Evolutionary conservation across 2,888 invertebrate species (phyloP), one percentile per base, ranked within the genome.

Genomic region (Amiota mariae): DNA sequence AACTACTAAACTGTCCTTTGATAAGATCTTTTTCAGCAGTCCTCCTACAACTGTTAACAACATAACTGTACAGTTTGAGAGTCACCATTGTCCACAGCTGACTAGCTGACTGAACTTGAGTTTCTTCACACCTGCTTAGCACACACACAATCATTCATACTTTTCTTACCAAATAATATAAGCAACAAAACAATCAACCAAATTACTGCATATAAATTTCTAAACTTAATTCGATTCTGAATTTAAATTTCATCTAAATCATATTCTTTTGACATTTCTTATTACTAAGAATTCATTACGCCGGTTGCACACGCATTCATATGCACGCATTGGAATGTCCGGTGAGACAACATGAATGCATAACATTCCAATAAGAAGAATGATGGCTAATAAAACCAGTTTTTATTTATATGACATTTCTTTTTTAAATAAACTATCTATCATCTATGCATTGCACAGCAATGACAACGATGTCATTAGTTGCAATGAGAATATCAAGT

Each of bases 311-410:
- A 20, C 20, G 6, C 59, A 59, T n/a, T n/a, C n/a, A n/a, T 15
- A 24, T 36, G 36, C 36, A 36, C 36, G 36, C 18, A 18, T 59
- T 59, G 59, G 20, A 59, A 59, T 59, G 18, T 18, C 4, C 18
- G 59, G 59, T 3, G 20, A n/a, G n/a, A n/a, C 3, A 3, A 36
- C 12, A 51, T 59, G 15, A 59, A 59, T 18, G 59, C n/a, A 20
- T 15, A 59, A 59, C 18, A 59, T 18, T 59, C 59, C 59, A 59
- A 59, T 59, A 20, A 59, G 59, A 59, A 15, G 36, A 59, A 15
- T 59, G 11, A 20, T 9, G 36, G 15, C n/a, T 59, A 18, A 59
- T 24, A 54, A n/a, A 24, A 24, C 24, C 24, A 24, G 24, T 24
- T 24, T 36, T 36, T 36, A 36, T 36, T 36, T 36, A 24, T 24